Evolutionary conservation across 2,797 vertebrate genomes (phyloP), one percentile per base, ranked within the genome.

Genomic region (Melopsittacus undulatus): DNA sequence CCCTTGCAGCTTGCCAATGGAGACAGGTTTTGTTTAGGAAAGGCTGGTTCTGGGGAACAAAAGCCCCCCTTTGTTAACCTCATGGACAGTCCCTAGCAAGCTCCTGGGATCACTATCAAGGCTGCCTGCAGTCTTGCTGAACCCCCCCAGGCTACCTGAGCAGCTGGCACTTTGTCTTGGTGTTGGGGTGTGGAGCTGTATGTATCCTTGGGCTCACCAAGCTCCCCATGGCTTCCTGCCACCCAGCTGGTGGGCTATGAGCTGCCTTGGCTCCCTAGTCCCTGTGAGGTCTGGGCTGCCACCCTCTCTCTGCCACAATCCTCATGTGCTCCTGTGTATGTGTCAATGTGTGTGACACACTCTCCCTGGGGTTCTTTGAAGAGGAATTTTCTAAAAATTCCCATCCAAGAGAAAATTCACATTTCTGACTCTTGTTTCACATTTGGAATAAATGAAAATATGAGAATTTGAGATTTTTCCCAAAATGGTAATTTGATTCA

Each of bases 311-410:
- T 54, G 42, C 54, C 38, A 9, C 1, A 2, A 10, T 17, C 49
- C 49, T 56, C 38, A 6, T 2, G 1, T 1, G 3, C n/a, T 62
- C 5, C 0, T 5, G 12, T 11, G 2, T 30, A 2, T 2, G 1
- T 21, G n/a, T 79, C 0, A 1, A 10, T 26, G 14, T 19, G 19
- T 62, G 51, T 74, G 45, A 48, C 20, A 36, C 2, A 3, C 7
- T 62, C 36, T 34, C 30, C 17, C 2, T 6, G 17, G 24, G 13
- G 11, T 5, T 73, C 21, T 79, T 59, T 66, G 38, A 40, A 67
- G 23, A 16, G 15, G 2, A 59, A 6, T 38, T 67, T 34, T 52
- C 23, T 26, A 26, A 72, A 68, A 75, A 26, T 59, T 32, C 10
- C 32, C 26, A 2, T 63, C 29, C n/a, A 12, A 21, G 48, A 69